Evolutionary conservation across 1,140 invertebrate species (phyloP), one percentile per base, ranked within the genome.

Genomic region (Drosophila sulfurigaster): DNA sequence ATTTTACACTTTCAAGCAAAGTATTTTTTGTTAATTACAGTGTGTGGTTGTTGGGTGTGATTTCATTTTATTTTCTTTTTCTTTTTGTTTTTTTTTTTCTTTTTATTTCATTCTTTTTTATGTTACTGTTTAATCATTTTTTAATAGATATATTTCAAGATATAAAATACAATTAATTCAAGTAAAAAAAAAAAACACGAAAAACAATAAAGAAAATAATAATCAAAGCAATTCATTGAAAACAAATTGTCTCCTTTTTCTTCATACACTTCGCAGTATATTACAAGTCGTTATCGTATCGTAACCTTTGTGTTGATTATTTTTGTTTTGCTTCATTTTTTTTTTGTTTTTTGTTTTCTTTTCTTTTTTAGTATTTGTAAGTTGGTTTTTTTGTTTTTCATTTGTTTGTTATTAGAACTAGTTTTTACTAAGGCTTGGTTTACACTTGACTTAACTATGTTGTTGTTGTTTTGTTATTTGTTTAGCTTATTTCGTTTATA

Each of bases 391-490:
- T 43, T n/a, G 45, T 11, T 68, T 68, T 58, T 70, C 35, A n/a
- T 78, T 65, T 35, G 68, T 51, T 83, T 58, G 52, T 74, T 66
- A 69, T 79, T 82, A 86, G 56, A 87, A 88, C 82, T 87, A 87
- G 82, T 87, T 86, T 83, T 87, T 87, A 87, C 82, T 87, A 87
- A 87, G 82, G 82, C 82, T 87, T 87, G 82, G 83, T 82, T 87
- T 87, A 87, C 79, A 86, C 79, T 76, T 88, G 76, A 87, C 82
- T 87, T 87, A 87, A 78, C 82, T 87, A 87, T 49, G 71, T 80
- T 74, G 49, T 68, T 25, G 20, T 25, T 25, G 20, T 25, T 25
- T 38, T 67, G 64, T 49, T 65, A 28, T 56, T 48, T 58, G 35
- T 73, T 73, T 66, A 43, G 28, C 48, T 57, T n/a, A 52, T 45